These are phyloP conservation scores for Todiramphus chloris DNA, from an alignment of 2,113 vertebrate genomes.

Conservation along the genomic window DNA sequence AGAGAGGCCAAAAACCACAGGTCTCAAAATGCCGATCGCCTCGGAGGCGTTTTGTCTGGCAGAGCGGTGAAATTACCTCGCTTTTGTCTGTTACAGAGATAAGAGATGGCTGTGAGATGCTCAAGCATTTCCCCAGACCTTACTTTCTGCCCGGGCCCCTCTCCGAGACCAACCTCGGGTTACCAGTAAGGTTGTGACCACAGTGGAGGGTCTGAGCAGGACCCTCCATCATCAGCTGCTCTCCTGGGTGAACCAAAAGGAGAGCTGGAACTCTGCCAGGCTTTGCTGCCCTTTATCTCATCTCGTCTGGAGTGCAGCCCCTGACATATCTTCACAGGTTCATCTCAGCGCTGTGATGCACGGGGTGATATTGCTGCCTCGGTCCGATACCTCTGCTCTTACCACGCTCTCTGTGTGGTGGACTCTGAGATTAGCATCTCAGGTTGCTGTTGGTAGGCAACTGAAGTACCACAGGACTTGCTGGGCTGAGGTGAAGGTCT, in stretches of 20 bases:
- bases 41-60: not conserved
- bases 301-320: fast-evolving
- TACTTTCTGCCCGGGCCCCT: not conserved
- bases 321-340: not conserved
- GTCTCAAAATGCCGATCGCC: fast-evolving
- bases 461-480: not conserved
- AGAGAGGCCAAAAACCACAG: not conserved
- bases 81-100: not conserved
- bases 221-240: fast-evolving
- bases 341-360: not conserved
- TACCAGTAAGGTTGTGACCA: fast-evolving
- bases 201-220: not conserved
- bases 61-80: not conserved
- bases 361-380: not conserved
- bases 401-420: fast-evolving
- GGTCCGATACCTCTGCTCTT: not conserved
- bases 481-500: not conserved
- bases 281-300: not conserved
- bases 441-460: not conserved
- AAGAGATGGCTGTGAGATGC: not conserved
- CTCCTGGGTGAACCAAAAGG: not conserved
- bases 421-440: not conserved
- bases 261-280: not conserved
- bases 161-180: not conserved
- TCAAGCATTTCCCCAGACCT: not conserved